These are phyloP conservation scores for Otolemur garnettii DNA, from an alignment of 2,113 vertebrate species.

Conservation along the genomic window DNA sequence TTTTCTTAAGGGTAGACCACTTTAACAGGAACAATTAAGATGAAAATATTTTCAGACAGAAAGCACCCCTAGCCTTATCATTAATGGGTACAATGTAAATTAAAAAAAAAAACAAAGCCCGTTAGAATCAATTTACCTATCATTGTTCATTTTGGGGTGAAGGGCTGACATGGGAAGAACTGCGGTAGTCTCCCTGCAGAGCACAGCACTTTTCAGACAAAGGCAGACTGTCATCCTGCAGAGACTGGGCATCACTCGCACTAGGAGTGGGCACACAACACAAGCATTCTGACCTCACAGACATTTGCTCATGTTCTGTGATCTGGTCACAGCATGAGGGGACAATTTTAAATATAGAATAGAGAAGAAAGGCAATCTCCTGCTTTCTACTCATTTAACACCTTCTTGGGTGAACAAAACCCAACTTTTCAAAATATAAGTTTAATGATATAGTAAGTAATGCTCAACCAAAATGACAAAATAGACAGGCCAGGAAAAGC, in stretches of 20 bases:
- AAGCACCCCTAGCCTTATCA: background rate
- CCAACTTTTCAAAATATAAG: conserved; percentile 45
- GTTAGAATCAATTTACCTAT: conserved; percentile 10
- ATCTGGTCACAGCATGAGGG: background rate
- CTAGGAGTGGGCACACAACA: background rate
- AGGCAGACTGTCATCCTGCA: background rate
- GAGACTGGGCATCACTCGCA: background rate
- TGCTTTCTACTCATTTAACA: background rate
- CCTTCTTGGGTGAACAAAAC: conserved; percentile 41
- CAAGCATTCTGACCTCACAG: conserved; percentile 43
- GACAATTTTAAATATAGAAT: conserved; percentile 25
- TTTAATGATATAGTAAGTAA: conserved; percentile 17
- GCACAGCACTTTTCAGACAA: background rate
- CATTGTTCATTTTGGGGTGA: background rate
- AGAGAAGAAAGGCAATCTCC: background rate
- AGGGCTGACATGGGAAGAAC: background rate
- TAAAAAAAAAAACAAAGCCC: conserved; percentile 59
- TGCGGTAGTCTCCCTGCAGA: background rate
- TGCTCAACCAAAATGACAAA: background rate
- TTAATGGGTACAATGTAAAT: conserved; percentile 60
- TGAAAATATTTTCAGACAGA: conserved; percentile 19
- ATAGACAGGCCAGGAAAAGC: background rate
- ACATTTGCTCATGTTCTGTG: conserved; percentile 13
- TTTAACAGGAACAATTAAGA: conserved; percentile 62
- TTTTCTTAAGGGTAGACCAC: conserved; percentile 57